Conservation (phyloP, 2,113 vertebrate genomes). For the Aviceda subcristata region DNA sequence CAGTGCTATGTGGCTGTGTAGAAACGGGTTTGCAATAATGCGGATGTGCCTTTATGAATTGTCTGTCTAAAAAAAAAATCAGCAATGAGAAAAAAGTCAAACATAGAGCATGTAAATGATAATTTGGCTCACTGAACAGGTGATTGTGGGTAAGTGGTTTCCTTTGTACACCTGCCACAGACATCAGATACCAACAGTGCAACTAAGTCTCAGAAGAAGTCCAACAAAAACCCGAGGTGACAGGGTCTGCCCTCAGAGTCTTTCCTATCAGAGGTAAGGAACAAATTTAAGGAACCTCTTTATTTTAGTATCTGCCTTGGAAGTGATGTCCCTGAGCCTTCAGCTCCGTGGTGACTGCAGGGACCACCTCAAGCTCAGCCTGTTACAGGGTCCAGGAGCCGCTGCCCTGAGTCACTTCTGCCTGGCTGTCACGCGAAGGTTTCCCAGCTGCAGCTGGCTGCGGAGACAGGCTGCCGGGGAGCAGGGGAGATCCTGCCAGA, state of each 20-base stretch:
- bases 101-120: not conserved
- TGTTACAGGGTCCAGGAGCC: not conserved
- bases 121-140: not conserved
- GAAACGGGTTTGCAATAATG: not conserved
- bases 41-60: not conserved
- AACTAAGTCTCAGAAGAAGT: not conserved
- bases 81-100: not conserved
- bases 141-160: not conserved
- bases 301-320: not conserved
- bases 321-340: not conserved
- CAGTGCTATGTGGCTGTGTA: accelerated
- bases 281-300: not conserved
- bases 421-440: not conserved
- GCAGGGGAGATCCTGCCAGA: not conserved
- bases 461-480: not conserved
- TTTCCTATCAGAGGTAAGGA: not conserved
- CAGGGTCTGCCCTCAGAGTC: not conserved
- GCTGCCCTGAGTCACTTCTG: not conserved
- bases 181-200: not conserved
- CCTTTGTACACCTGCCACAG: not conserved
- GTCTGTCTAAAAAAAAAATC: not conserved
- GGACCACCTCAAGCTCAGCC: not conserved
- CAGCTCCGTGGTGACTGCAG: not conserved
- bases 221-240: not conserved
- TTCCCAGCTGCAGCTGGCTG: not conserved